These are phyloP conservation scores for Trichechus manatus DNA, from an alignment of 2,113 vertebrate genomes.

Conservation along the genomic window DNA sequence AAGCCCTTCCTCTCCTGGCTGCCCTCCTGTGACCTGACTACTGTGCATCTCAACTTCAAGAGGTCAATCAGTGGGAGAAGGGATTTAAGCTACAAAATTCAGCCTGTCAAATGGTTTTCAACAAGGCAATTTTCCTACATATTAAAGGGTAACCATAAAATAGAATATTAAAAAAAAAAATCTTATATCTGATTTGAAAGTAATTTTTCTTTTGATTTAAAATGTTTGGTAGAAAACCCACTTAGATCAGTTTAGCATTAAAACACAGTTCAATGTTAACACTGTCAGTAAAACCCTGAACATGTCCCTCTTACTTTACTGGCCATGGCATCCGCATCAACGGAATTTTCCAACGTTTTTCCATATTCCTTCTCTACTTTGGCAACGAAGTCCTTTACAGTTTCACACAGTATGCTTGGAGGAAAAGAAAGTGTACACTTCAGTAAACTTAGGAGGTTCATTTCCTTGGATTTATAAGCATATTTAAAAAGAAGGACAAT, in stretches of 20 bases:
- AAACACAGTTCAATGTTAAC: background rate
- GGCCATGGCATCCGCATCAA: constrained; percentile 94
- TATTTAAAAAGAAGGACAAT: constrained; percentile 32
- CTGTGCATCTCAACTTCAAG: background rate
- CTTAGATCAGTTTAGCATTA: background rate
- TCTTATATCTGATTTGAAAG: background rate
- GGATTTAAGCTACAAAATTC: background rate
- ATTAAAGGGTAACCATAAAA: background rate
- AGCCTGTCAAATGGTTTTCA: background rate
- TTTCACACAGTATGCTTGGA: constrained; percentile 96
- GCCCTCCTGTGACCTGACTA: fast-evolving
- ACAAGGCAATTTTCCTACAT: background rate
- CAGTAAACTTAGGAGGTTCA: background rate
- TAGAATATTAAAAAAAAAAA: background rate
- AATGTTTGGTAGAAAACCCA: background rate
- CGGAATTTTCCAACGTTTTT: constrained; percentile 92
- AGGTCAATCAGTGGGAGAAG: background rate
- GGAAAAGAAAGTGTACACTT: constrained; percentile 66
- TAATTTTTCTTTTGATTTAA: background rate
- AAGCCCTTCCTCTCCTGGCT: background rate
- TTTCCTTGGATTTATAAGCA: background rate
- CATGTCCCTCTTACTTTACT: constrained; percentile 91
- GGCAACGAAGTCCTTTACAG: constrained; percentile 97
- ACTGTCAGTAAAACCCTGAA: background rate
- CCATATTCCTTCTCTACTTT: constrained; percentile 97